These are phyloP conservation scores for Pantherophis alleghaniensis DNA, from an alignment of 2,797 vertebrate species.

Conservation along the genomic window DNA sequence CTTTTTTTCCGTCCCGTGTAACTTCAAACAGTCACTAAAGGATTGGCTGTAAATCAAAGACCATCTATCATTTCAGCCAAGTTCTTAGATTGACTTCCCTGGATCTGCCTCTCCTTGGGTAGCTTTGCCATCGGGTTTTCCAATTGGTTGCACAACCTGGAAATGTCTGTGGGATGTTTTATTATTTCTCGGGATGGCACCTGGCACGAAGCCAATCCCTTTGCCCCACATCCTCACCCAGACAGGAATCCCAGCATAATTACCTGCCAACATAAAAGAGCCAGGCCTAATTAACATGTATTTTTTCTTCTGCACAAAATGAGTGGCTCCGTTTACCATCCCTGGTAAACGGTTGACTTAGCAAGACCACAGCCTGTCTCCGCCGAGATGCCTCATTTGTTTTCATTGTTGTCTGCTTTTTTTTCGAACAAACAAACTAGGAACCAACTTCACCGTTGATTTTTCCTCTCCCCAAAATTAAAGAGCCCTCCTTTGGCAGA, in stretches of 20 bases:
- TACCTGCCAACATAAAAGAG: neutral
- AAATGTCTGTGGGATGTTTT: neutral
- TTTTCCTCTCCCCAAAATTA: neutral
- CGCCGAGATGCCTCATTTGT: neutral
- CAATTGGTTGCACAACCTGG: neutral
- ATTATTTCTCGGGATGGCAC: neutral
- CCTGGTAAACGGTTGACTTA: neutral
- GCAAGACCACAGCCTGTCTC: neutral
- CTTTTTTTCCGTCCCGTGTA: no score
- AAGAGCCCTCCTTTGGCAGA: neutral
- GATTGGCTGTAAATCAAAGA: no score
- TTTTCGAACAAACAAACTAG: neutral
- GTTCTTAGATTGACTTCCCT: neutral
- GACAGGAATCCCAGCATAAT: neutral
- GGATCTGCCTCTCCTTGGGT: neutral
- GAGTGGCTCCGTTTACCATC: neutral
- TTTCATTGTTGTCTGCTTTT: neutral
- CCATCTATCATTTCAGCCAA: neutral
- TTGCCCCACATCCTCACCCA: neutral
- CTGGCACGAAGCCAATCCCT: neutral
- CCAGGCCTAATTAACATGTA: neutral
- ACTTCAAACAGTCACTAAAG: no score
- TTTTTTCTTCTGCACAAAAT: neutral
- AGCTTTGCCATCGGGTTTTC: neutral
- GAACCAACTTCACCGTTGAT: neutral